phyloP scores from a whole-genome alignment of 2,113 vertebrate genomes.

The Oreocharis arfaki region DNA sequence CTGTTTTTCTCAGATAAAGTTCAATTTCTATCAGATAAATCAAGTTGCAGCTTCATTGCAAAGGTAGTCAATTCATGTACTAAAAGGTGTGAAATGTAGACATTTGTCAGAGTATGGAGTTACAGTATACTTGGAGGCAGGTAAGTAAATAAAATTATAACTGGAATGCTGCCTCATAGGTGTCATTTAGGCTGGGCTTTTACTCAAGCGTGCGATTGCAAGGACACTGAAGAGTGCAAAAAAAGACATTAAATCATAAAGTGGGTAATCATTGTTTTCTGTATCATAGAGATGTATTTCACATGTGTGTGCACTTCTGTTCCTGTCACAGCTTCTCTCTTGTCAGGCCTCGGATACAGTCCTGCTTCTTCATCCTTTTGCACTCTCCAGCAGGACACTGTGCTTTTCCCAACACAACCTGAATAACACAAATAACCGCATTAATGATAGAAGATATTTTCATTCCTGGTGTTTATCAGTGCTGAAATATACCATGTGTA shows the following conservation, averaged over 20 bases:
- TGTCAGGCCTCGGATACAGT: accelerated
- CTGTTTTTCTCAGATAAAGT: background rate
- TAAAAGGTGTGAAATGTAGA: background rate
- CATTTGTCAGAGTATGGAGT: background rate
- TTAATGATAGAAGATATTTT: background rate
- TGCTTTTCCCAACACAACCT: background rate
- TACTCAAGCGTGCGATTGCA: background rate
- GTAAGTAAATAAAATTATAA: background rate
- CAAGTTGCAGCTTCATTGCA: background rate
- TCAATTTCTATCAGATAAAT: background rate
- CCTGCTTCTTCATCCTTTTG: background rate
- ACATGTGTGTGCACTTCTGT: background rate
- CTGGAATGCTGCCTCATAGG: background rate
- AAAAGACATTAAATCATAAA: background rate
- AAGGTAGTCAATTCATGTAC: background rate
- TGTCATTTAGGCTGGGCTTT: background rate
- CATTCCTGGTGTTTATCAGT: background rate
- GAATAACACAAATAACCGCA: background rate
- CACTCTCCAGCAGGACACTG: background rate
- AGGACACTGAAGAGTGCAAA: background rate
- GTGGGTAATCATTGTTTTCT: background rate
- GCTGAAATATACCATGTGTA: background rate
- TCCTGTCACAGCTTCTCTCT: background rate
- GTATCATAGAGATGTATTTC: background rate
- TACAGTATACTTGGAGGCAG: background rate